Base-by-base conservation (phyloP, 1,140 invertebrate species). In the Drosophila willistoni region DNA sequence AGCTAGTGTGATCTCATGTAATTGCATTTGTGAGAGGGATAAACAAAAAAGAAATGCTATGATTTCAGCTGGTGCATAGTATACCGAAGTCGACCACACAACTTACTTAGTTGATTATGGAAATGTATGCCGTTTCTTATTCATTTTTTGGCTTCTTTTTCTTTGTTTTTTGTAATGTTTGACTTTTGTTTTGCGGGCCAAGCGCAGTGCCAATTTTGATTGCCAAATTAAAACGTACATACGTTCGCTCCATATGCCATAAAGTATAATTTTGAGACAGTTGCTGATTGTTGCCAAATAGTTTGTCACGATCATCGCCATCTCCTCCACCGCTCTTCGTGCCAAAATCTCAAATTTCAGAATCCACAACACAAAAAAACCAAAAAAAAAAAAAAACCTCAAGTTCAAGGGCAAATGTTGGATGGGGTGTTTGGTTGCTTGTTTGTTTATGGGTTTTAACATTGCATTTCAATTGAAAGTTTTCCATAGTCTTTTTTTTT, bases 291-390 rank as follows among this genome's bases (percentile, higher is more conserved):
- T 72, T 77, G 77, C 36, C 73, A 64, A 86, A 81, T 78, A 71
- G 73, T 78, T 86, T 78, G 81, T 86, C 81, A 86, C 81, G 82
- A 85, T 81, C 86, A 64, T 75, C 55, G 33, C 39, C 47, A 72
- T 51, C 44, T 51, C 44, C 44, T 51, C 44, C 44, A 19, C 44
- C 17, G 19, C 44, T 22, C 62, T 71, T 67, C 68, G 82, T 84
- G 82, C 82, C 78, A 86, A 74, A 70, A 69, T 75, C 64, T 75
- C 66, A 34, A 59, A 72, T 63, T 56, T 51, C 29, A 51, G 44
- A 51, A 51, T 51, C 9, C 34, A 36, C 29, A 29, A 29, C 29
- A 36, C 9, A 36, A 36, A 7, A 65, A 57, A 63, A 65, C 1
- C 1, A 22, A 22, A 22, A 1, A 1, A 25, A 25, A 25, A 25